phyloP scores from a whole-genome alignment of 2,797 vertebrate species.

The Anniella stebbinsi region DNA sequence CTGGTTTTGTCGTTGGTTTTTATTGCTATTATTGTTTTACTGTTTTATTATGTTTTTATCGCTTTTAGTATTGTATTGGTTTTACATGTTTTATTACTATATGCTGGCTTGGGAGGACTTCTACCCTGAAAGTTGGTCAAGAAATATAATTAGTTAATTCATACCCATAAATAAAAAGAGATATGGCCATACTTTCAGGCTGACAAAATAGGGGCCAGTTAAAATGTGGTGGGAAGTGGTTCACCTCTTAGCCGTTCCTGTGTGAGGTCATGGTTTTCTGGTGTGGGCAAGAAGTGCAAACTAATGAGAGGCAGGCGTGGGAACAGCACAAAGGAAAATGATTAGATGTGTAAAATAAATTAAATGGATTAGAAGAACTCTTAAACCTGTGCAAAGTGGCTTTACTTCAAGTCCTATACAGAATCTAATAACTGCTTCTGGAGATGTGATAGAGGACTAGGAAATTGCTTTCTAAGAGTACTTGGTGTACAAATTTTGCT shows the following conservation, averaged over 20 bases:
- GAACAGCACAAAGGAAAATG: neutral
- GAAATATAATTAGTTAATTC: neutral
- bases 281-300: neutral
- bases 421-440: neutral
- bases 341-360: neutral
- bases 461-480: neutral
- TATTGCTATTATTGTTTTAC: too few species aligned
- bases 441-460: neutral
- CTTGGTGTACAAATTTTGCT: neutral
- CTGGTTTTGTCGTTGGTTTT: too few species aligned
- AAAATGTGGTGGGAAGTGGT: too few species aligned
- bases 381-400: neutral
- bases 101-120: too few species aligned
- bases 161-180: too few species aligned
- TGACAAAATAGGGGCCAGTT: too few species aligned
- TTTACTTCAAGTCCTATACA: neutral
- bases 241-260: too few species aligned
- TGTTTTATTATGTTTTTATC: too few species aligned
- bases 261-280: too few species aligned
- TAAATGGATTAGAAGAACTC: neutral
- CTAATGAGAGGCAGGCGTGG: neutral
- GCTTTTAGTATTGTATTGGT: too few species aligned
- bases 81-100: too few species aligned
- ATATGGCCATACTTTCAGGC: too few species aligned
- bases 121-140: neutral